Conservation (phyloP, 2,888 invertebrate genomes). For the Cephus pygmeus region DNA sequence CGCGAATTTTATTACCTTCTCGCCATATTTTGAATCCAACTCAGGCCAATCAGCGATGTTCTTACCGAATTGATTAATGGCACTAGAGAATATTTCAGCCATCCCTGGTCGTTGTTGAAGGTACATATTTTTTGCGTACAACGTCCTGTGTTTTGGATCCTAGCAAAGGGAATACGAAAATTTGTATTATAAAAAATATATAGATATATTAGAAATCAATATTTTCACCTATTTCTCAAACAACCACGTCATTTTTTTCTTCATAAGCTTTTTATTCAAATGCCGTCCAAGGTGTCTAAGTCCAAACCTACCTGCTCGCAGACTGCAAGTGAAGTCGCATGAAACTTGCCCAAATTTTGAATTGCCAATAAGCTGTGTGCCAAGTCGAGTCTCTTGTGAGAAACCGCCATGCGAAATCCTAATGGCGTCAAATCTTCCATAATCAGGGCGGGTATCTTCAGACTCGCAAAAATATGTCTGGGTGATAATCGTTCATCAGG, state of each 20-base stretch:
- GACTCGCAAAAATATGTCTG: too few relatives aligned
- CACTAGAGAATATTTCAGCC: constrained; percentile 31
- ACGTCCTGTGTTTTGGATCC: constrained; percentile 43
- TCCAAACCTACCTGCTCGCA: constrained; percentile 67
- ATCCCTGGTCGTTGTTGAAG: constrained; percentile 16
- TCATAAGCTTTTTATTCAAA: too few relatives aligned
- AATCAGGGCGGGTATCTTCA: constrained; percentile 51
- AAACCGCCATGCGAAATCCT: constrained; percentile 69
- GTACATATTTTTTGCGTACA: constrained; percentile 46
- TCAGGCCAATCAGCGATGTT: constrained; percentile 46
- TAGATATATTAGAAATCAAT: too few relatives aligned
- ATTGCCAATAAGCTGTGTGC: constrained; percentile 68
- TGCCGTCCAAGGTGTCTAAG: constrained; percentile 14
- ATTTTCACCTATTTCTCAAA: constrained; percentile 67
- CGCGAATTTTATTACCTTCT: constrained; percentile 40
- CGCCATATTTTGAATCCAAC: constrained; percentile 38
- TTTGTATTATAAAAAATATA: too few relatives aligned
- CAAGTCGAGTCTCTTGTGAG: constrained; percentile 69
- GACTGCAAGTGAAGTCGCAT: constrained; percentile 70
- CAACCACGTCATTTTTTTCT: constrained; percentile 51
- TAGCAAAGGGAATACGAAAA: constrained; percentile 18
- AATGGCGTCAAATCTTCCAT: constrained; percentile 70
- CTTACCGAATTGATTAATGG: constrained; percentile 28
- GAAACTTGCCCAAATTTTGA: constrained; percentile 69
- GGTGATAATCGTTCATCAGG: constrained; percentile 30